Evolutionary conservation across 2,113 vertebrate genomes (phyloP), one percentile per base, ranked within the genome.

Genomic region (Sturnus vulgaris): DNA sequence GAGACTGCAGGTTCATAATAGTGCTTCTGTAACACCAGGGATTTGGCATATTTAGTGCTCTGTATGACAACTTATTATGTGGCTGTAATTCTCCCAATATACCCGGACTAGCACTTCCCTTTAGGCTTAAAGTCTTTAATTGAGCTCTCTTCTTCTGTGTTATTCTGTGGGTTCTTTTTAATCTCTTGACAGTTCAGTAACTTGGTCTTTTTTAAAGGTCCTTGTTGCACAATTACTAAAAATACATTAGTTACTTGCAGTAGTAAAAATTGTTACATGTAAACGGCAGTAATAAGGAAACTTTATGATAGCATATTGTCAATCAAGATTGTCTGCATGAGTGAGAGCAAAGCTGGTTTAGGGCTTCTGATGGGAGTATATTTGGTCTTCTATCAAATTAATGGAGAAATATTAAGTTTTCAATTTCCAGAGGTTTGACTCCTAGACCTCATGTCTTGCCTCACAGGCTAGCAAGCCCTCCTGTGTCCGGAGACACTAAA

Each of bases 291-390:
- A 61, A 65, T 12, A 53, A 52, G n/a, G 44, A 56, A 52, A 49
- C 2, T 42, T 59, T 28, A 11, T 47, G 5, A 37, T 1, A 60
- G 7, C 3, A 64, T 35, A 27, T 35, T 37, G 2, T 66, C 35
- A n/a, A 0, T 28, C 4, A 53, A 37, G 15, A 66, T 14, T 82
- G 8, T 63, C 5, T 33, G 8, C 28, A 11, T 40, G 24, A 39
- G 5, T 31, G 7, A 17, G 7, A 11, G 4, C 15, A 63, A 37
- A 63, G n/a, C 6, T 47, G 3, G 1, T 47, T 42, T 82, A 1
- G 8, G 2, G 5, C 3, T 19, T 71, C n/a, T 72, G 16, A 31
- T 44, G 4, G 4, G 2, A 50, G 11, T 13, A 40, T 3, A 44
- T 55, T 59, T 72, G 3, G 2, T 52, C 30, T 76, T 55, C 8